phyloP scores from a whole-genome alignment of 2,797 vertebrate species.

The Sparus aurata region DNA sequence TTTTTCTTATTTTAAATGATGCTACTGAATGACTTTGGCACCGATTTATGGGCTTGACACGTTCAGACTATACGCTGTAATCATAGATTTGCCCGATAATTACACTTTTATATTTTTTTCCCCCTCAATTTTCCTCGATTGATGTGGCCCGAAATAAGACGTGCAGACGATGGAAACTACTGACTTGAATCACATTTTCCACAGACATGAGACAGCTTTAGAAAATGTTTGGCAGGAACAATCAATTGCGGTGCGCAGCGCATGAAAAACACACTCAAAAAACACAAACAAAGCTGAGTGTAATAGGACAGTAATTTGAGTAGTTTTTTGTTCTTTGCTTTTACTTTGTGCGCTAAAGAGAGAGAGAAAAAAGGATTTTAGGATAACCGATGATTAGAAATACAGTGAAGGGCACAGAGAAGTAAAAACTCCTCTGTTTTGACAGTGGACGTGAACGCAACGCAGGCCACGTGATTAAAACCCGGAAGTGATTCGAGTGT shows the following conservation, averaged over 20 bases:
- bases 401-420: background rate
- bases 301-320: too few relatives aligned
- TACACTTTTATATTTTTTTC: background rate
- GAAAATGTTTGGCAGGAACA: conserved; percentile 18
- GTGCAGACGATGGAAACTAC: background rate
- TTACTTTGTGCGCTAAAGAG: too few relatives aligned
- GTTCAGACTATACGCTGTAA: background rate
- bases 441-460: conserved; percentile 25
- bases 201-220: conserved; percentile 15
- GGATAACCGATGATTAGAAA: background rate
- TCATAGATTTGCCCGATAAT: background rate
- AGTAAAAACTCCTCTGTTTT: background rate
- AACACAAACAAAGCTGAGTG: background rate
- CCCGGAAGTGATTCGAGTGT: conserved; percentile 66
- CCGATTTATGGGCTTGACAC: background rate
- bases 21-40: background rate
- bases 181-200: conserved; percentile 6
- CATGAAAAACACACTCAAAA: background rate
- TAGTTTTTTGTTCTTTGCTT: background rate
- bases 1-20: background rate
- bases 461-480: conserved; percentile 70
- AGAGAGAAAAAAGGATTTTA: too few relatives aligned
- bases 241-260: background rate
- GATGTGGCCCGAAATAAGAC: background rate
- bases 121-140: too few relatives aligned